These are phyloP conservation scores for Drosophila leontia DNA, from an alignment of 1,140 invertebrate species.

Conservation along the genomic window DNA sequence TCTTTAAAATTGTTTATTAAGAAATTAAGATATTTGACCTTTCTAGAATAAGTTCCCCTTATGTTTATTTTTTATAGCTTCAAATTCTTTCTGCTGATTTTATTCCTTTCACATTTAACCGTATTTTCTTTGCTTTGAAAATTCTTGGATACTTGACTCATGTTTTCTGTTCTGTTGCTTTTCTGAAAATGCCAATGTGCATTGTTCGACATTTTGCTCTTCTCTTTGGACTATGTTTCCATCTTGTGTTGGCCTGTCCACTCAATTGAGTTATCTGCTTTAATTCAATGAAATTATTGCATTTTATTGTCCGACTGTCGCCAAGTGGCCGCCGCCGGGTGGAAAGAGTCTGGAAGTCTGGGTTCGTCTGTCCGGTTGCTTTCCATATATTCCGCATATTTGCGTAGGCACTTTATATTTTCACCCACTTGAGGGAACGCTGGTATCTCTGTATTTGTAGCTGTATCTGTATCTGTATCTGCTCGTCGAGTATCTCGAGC, in stretches of 20 bases:
- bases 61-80: background rate
- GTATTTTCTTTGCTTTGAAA: conserved; percentile 2
- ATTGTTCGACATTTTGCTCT: conserved; percentile 5
- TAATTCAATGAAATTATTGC: conserved; percentile 73
- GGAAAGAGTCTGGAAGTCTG: conserved; percentile 28
- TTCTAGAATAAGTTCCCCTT: background rate
- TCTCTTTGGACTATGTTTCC: background rate
- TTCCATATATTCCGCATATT: conserved; percentile 41
- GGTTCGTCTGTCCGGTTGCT: conserved; percentile 7
- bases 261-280: conserved; percentile 75
- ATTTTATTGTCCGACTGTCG: conserved; percentile 64
- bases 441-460: conserved; percentile 26
- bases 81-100: background rate
- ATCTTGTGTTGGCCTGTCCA: conserved; percentile 33
- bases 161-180: conserved; percentile 11
- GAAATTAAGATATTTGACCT: background rate
- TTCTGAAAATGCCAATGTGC: conserved; percentile 31
- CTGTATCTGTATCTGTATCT: conserved; percentile 1
- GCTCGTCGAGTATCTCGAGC: conserved; percentile 21
- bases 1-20: background rate
- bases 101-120: background rate
- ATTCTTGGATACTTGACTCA: conserved; percentile 17
- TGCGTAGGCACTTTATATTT: conserved; percentile 39
- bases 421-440: conserved; percentile 29
- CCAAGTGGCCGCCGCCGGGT: conserved; percentile 40